These are phyloP conservation scores for Silurus aristotelis DNA, from an alignment of 2,797 vertebrate genomes.

Conservation along the genomic window DNA sequence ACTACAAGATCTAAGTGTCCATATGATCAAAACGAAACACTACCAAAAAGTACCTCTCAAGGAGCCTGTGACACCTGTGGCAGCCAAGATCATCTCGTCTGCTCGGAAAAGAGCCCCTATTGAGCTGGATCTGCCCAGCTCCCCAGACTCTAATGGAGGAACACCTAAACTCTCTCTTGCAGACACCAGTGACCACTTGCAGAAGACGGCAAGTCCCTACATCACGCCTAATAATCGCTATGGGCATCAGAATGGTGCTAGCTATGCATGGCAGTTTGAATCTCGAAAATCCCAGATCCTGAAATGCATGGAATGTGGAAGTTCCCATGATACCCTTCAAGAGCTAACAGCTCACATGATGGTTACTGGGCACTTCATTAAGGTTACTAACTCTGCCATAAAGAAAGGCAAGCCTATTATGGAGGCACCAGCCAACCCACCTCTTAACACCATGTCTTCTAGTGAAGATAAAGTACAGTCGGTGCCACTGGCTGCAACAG, in stretches of 20 bases:
- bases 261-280: constrained; percentile 99
- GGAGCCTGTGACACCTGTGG: constrained; percentile 95
- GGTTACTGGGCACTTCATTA: constrained; percentile 99
- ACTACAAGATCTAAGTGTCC: constrained; percentile 97
- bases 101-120: constrained; percentile 89
- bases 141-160: constrained; percentile 92
- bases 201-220: constrained; percentile 92
- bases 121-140: constrained; percentile 93
- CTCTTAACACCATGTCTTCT: constrained; percentile 69
- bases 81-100: constrained; percentile 92
- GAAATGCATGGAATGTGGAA: constrained; percentile 99
- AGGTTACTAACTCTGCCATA: constrained; percentile 98
- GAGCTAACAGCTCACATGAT: constrained; percentile 99
- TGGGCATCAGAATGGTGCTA: constrained; percentile 97
- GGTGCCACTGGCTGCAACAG: constrained; percentile 93
- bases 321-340: constrained; percentile 93
- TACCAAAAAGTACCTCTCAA: constrained; percentile 99
- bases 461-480: constrained; percentile 95
- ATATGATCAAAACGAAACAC: constrained; percentile 99
- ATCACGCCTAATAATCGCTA: constrained; percentile 98
- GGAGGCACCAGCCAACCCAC: constrained; percentile 79
- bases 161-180: constrained; percentile 75
- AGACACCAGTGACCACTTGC: constrained; percentile 83
- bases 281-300: constrained; percentile 97
- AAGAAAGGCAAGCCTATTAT: constrained; percentile 97